phyloP scores from a whole-genome alignment of 2,888 invertebrate genomes.

The Aspidapion aeneum region DNA sequence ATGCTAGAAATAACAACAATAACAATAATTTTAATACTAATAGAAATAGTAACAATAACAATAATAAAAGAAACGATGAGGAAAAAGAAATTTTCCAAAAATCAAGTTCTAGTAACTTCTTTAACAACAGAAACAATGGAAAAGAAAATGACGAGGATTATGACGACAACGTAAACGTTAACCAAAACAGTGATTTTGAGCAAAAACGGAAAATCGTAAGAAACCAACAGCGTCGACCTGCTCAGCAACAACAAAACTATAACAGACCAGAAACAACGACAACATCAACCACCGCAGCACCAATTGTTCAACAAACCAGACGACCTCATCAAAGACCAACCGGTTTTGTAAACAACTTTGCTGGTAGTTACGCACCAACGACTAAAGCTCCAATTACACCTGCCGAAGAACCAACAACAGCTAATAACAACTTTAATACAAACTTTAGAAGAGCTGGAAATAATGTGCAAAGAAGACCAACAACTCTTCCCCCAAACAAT shows the following conservation, averaged over 20 bases:
- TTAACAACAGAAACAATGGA: slow-evolving; percentile 60
- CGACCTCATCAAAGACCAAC: slow-evolving; percentile 39
- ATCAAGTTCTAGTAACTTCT: slow-evolving; percentile 74
- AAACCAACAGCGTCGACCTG: slow-evolving; percentile 46
- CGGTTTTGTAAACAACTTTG: slow-evolving; percentile 47
- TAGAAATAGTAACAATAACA: slow-evolving; percentile 33
- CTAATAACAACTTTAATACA: slow-evolving; percentile 28
- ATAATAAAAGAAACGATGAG: slow-evolving; percentile 33
- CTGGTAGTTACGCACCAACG: slow-evolving; percentile 50
- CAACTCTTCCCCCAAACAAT: not conserved
- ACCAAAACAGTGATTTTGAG: slow-evolving; percentile 45
- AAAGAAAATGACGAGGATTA: slow-evolving; percentile 57
- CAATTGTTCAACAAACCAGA: slow-evolving; percentile 35
- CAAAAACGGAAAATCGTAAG: slow-evolving; percentile 47
- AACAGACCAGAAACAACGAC: slow-evolving; percentile 28
- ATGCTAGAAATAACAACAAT: slow-evolving; percentile 33
- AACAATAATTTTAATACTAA: slow-evolving; percentile 28
- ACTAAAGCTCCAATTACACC: slow-evolving; percentile 45
- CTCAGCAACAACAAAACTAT: slow-evolving; percentile 34
- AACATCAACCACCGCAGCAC: slow-evolving; percentile 30
- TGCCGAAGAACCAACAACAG: slow-evolving; percentile 35
- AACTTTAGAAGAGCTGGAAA: not conserved
- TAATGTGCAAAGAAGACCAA: not conserved
- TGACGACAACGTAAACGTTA: slow-evolving; percentile 49
- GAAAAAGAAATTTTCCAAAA: slow-evolving; percentile 62